phyloP scores from a whole-genome alignment of 2,113 vertebrate species.

The Notiomystis cincta region DNA sequence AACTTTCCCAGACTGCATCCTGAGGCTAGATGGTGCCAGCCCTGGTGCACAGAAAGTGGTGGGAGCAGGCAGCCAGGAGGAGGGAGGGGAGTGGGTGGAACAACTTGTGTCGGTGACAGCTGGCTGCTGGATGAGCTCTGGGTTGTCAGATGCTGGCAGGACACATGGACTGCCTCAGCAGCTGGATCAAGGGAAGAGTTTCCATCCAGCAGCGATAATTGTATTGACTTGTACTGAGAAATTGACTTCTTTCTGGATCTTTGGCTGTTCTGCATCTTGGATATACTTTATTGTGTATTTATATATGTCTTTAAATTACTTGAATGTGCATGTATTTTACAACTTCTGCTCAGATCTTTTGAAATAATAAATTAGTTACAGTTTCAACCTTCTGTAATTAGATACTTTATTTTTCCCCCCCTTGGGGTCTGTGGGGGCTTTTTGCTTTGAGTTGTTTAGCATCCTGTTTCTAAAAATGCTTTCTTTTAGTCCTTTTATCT shows the following conservation, averaged over 20 bases:
- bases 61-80: background rate
- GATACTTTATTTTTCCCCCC: background rate
- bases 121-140: background rate
- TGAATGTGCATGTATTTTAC: background rate
- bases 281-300: background rate
- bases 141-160: background rate
- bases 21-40: background rate
- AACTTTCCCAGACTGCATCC: background rate
- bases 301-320: background rate
- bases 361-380: background rate
- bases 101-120: background rate
- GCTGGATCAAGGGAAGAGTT: background rate
- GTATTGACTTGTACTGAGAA: background rate
- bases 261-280: background rate
- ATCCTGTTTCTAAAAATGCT: conserved; percentile 36
- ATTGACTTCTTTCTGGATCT: background rate
- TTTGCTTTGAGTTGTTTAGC: background rate
- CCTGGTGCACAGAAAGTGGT: background rate
- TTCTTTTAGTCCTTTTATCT: background rate
- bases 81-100: background rate
- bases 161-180: background rate
- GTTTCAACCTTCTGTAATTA: background rate
- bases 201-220: background rate
- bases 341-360: background rate
- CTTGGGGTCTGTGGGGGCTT: background rate